These are phyloP conservation scores for Pardosa pseudoannulata DNA, from an alignment of 2,888 invertebrate genomes.

Conservation along the genomic window DNA sequence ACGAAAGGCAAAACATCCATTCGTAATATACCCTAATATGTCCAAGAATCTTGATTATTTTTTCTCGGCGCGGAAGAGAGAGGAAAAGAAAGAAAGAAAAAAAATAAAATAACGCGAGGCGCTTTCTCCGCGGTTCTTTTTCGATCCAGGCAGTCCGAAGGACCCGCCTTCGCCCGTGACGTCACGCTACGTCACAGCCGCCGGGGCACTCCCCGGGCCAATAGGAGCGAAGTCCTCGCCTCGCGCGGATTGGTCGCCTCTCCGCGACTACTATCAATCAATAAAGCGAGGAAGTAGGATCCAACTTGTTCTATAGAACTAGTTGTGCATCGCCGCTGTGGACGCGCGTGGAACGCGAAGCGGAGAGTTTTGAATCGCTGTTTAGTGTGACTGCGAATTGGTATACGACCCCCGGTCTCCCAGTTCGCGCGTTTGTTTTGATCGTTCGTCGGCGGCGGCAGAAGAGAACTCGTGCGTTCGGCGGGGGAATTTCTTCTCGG, in stretches of 20 bases:
- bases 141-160: conserved; percentile 13
- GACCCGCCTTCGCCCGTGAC: not conserved
- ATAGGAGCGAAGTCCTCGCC: not conserved
- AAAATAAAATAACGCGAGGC: too few relatives aligned
- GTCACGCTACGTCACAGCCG: conserved; percentile 28
- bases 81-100: not conserved
- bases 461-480: too few relatives aligned
- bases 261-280: conserved; percentile 41
- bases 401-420: not conserved
- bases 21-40: conserved; percentile 19
- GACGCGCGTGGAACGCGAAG: conserved; percentile 12
- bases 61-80: not conserved
- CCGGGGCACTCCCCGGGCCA: conserved; percentile 16
- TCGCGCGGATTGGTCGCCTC: conserved; percentile 22
- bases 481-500: too few relatives aligned
- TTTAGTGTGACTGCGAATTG: not conserved
- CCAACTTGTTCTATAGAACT: conserved; percentile 28
- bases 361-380: not conserved
- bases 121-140: conserved; percentile 24
- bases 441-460: not conserved
- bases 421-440: not conserved
- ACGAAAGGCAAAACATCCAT: conserved; percentile 10
- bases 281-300: conserved; percentile 42
- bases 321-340: conserved; percentile 15
- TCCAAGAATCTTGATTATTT: conserved; percentile 17